Conservation (phyloP, 2,113 vertebrate genomes). For the Rhabdomys dilectus region DNA sequence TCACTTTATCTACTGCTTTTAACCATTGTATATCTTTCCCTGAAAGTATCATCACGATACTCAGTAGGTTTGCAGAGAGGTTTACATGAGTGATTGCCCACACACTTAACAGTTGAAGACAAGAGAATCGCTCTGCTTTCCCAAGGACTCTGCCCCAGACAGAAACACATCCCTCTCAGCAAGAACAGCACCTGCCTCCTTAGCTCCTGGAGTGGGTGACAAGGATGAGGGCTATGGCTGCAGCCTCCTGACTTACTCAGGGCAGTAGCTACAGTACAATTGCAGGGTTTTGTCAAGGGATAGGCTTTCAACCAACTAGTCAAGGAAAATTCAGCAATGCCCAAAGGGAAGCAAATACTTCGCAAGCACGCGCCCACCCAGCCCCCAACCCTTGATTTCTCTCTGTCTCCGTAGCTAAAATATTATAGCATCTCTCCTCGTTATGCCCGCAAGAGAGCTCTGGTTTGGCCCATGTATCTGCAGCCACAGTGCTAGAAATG, state of each 20-base stretch:
- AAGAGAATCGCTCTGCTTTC: neutral
- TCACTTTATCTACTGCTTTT: neutral
- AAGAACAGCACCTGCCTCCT: neutral
- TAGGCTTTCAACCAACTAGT: constrained; percentile 8
- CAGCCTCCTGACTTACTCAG: neutral
- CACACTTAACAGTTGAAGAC: neutral
- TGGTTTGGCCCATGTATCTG: neutral
- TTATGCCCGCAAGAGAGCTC: neutral
- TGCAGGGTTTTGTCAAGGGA: neutral
- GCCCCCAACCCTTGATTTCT: neutral
- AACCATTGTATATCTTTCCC: neutral
- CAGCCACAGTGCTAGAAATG: neutral
- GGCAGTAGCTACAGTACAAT: neutral
- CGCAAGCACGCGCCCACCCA: neutral
- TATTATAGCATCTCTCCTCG: neutral
- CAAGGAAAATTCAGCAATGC: neutral
- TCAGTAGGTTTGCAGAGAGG: neutral
- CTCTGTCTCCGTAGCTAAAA: constrained; percentile 16
- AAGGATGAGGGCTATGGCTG: neutral
- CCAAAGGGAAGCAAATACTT: constrained; percentile 52
- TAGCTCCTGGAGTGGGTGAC: neutral
- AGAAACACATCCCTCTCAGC: neutral
- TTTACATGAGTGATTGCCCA: neutral
- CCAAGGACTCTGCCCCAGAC: neutral
- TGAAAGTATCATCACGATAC: neutral